Conservation (phyloP, 30 jellyfish, hydroid and myxozoan genomes). For the Clytia hemisphaerica region DNA sequence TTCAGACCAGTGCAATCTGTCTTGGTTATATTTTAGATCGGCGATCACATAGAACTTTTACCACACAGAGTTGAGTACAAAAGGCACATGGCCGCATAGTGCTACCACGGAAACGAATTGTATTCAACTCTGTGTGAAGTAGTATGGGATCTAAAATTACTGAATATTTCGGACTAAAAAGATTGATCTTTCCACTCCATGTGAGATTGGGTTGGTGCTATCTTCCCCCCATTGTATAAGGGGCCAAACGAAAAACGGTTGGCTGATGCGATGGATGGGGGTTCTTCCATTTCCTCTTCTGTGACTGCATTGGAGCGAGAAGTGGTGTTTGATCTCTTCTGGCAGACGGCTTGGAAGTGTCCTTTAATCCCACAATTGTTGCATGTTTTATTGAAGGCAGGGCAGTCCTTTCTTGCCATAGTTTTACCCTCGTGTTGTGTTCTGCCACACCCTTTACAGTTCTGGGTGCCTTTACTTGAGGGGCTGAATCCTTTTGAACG, state of each 20-base stretch:
- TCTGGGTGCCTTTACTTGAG: no score
- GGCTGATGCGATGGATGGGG: conserved; percentile 9
- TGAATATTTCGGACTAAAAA: background rate
- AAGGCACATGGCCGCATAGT: no score
- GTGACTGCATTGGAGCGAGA: background rate
- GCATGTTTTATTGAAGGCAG: conserved; percentile 7
- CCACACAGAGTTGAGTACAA: no score
- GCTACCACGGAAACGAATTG: no score
- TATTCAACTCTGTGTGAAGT: no score
- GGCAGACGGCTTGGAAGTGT: no score
- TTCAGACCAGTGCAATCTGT: no score
- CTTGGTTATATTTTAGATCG: no score
- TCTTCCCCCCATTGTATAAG: conserved; percentile 2
- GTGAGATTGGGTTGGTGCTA: background rate
- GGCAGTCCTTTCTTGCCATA: conserved; percentile 13
- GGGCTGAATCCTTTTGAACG: no score
- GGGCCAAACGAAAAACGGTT: conserved; percentile 8
- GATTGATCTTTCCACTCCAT: conserved; percentile 1
- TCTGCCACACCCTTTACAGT: conserved; percentile 3
- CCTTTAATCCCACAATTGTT: background rate
- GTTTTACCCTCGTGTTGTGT: conserved; percentile 1
- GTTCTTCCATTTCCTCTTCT: background rate
- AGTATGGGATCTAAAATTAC: no score
- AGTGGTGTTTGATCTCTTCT: no score
- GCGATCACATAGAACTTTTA: no score